A percentile compares a stretch with the other conserved stretches of the same genome.
Conservation (phyloP, 2,113 vertebrate genomes). For the Megaceryle torquata region DNA sequence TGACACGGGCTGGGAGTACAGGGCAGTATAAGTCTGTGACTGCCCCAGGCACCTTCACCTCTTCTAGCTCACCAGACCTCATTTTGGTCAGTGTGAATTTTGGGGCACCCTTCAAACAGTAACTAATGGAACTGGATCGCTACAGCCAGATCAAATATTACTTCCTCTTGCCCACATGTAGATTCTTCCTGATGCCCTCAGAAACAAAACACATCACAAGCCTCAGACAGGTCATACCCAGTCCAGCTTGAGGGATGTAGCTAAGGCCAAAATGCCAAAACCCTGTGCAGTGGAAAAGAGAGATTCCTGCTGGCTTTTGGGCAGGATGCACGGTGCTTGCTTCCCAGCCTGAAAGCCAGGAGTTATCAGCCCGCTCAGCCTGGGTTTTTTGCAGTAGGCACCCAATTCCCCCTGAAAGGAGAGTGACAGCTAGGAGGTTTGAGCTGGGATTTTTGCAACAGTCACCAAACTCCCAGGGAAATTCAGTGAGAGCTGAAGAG, state of each 20-base stretch:
- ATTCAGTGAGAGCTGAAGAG: conserved; percentile 12
- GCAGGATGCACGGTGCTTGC: not conserved
- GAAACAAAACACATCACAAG: not conserved
- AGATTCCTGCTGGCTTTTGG: not conserved
- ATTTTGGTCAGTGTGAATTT: not conserved
- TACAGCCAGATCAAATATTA: not conserved
- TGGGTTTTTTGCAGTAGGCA: not conserved
- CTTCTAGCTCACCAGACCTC: not conserved
- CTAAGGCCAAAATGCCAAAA: not conserved
- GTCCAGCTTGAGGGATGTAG: not conserved
- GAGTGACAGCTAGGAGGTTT: conserved; percentile 23
- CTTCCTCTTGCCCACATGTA: not conserved
- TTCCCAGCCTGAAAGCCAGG: not conserved
- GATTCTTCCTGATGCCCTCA: not conserved
- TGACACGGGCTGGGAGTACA: not conserved
- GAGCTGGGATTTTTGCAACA: conserved; percentile 54
- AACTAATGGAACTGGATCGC: rapidly evolving
- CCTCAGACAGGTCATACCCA: not conserved
- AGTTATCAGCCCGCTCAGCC: conserved; percentile 35
- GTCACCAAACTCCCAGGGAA: conserved; percentile 9
- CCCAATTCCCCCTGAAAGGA: conserved; percentile 5
- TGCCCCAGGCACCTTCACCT: not conserved
- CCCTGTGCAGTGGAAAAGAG: not conserved
- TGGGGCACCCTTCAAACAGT: not conserved
- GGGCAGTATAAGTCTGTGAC: not conserved